Percentiles rank a stretch among this genome's conserved stretches.
These are phyloP conservation scores for Nomada fucata DNA, from an alignment of 2,888 invertebrate genomes.

Conservation along the genomic window DNA sequence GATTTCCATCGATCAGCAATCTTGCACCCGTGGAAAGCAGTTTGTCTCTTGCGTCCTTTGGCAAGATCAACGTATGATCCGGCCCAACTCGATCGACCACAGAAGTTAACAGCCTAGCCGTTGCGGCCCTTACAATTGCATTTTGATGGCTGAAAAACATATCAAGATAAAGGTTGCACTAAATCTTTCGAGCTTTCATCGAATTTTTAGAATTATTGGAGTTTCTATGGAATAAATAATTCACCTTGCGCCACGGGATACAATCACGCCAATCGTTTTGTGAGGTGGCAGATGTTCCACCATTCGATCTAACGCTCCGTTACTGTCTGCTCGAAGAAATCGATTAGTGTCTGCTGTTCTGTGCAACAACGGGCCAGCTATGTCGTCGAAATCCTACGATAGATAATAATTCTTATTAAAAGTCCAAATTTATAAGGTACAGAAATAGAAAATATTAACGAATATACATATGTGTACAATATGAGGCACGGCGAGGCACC, in stretches of 20 bases:
- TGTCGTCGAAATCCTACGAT: slow-evolving; percentile 92
- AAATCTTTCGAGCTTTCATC: not conserved
- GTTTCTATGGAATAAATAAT: not conserved
- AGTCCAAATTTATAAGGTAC: not conserved
- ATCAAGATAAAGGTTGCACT: not conserved
- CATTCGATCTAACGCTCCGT: slow-evolving; percentile 92
- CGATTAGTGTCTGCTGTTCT: slow-evolving; percentile 97
- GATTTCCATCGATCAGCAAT: slow-evolving; percentile 93
- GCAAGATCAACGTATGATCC: slow-evolving; percentile 89
- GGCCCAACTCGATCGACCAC: slow-evolving; percentile 91
- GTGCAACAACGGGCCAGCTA: slow-evolving; percentile 92
- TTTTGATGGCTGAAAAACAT: slow-evolving; percentile 89
- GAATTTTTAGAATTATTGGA: not conserved
- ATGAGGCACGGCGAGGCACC: no score
- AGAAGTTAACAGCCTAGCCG: slow-evolving; percentile 91
- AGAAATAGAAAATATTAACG: not conserved
- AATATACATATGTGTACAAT: no score
- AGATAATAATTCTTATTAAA: not conserved
- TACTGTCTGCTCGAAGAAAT: slow-evolving; percentile 95
- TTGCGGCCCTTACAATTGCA: slow-evolving; percentile 93
- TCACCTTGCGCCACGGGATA: slow-evolving; percentile 88
- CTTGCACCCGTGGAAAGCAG: slow-evolving; percentile 93
- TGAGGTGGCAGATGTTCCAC: slow-evolving; percentile 90
- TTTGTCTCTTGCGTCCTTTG: slow-evolving; percentile 91
- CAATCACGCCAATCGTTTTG: slow-evolving; percentile 88